Evolutionary conservation across 2,797 vertebrate species (phyloP).

Genomic region (Gymnodraco acuticeps): DNA sequence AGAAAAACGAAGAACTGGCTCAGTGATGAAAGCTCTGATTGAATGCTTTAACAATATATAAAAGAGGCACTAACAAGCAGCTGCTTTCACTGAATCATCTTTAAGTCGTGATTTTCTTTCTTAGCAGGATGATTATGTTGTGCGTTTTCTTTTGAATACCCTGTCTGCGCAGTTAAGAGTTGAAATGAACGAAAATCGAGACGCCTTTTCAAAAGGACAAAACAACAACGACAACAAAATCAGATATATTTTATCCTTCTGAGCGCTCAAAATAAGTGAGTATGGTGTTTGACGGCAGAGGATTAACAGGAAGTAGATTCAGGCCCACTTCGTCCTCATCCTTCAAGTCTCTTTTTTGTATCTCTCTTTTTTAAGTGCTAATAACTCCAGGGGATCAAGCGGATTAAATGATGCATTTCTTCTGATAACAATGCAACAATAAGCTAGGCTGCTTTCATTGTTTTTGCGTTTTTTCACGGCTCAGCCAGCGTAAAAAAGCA

Average conservation of each 20-base stretch:
- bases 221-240: conserved; percentile 21
- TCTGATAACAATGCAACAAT: not conserved
- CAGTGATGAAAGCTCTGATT: conserved; percentile 61
- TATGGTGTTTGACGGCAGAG: conserved; percentile 25
- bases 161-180: conserved; percentile 51
- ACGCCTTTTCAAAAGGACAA: conserved; percentile 44
- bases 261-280: conserved; percentile 17
- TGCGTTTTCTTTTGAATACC: conserved; percentile 48
- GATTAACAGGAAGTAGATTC: not conserved
- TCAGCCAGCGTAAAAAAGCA: no score
- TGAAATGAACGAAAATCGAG: conserved; percentile 63
- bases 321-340: not conserved
- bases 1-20: conserved; percentile 64
- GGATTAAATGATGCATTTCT: not conserved
- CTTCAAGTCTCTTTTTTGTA: not conserved
- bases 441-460: not conserved
- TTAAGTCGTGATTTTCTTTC: not conserved
- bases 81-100: conserved; percentile 35
- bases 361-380: not conserved
- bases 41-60: conserved; percentile 55
- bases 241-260: conserved; percentile 50
- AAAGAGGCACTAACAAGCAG: conserved; percentile 58
- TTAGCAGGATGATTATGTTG: conserved; percentile 32
- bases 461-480: not conserved
- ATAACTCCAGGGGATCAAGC: not conserved